phyloP scores from a whole-genome alignment of 2,888 invertebrate genomes.

The Acholoe squamosa region DNA sequence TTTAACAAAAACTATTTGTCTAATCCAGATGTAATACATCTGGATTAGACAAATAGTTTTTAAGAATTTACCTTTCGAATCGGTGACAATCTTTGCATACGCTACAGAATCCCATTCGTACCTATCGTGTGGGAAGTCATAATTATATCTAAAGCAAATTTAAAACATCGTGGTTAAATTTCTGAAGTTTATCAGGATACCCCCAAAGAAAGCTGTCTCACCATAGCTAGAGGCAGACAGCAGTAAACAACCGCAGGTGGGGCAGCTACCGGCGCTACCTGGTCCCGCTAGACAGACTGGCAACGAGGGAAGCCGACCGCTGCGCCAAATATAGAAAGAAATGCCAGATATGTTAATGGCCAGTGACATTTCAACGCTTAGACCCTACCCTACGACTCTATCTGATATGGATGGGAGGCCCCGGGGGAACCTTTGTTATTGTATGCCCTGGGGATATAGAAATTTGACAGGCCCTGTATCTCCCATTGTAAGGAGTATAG shows the following conservation, averaged over 20 bases:
- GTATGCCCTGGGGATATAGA: neutral
- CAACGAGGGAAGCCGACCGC: constrained; percentile 38
- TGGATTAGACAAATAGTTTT: no score
- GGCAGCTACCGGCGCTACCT: neutral
- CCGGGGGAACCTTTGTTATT: neutral
- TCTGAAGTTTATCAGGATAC: neutral
- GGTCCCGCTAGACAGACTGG: constrained; percentile 61
- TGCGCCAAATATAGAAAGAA: constrained; percentile 59
- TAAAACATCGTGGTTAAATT: no score
- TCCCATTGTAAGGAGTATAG: neutral
- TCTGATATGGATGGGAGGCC: neutral
- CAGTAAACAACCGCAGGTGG: neutral
- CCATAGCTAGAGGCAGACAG: no score
- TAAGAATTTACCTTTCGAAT: no score
- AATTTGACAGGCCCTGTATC: no score
- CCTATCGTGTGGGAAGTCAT: no score
- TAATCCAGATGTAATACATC: no score
- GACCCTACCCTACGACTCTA: neutral
- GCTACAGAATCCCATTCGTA: no score
- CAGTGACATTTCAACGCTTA: constrained; percentile 38
- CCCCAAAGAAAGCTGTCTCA: neutral
- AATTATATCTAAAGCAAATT: no score
- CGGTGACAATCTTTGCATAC: no score
- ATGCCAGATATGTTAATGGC: constrained; percentile 64
- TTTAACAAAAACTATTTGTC: no score